Evolutionary conservation across 2,797 vertebrate genomes (phyloP).

Genomic region (Crypturellus tataupa): DNA sequence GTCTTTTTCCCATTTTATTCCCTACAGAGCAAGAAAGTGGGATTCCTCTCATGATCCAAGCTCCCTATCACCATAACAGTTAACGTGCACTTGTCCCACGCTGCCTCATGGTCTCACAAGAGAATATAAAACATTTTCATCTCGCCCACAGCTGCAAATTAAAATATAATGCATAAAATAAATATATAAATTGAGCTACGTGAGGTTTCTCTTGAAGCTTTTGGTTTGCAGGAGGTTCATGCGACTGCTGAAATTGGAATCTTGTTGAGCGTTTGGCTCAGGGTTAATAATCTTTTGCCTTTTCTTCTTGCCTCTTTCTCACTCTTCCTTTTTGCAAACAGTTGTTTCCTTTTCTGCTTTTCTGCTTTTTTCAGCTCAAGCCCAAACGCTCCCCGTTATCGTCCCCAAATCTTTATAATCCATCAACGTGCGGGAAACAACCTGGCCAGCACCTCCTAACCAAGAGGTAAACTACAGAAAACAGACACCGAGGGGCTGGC

Average conservation of each 20-base stretch:
- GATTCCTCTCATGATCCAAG: not conserved
- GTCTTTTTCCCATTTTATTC: not conserved
- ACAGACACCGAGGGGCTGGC: not conserved
- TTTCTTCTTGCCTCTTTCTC: not conserved
- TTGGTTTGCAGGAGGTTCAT: not conserved
- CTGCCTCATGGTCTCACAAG: fast-evolving
- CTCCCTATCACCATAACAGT: fast-evolving
- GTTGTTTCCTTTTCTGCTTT: not conserved
- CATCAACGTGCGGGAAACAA: not conserved
- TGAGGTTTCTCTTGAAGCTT: not conserved
- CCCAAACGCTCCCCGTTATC: not conserved
- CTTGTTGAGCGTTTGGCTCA: not conserved
- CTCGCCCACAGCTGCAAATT: not conserved
- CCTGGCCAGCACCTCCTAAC: not conserved
- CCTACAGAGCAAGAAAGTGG: not conserved
- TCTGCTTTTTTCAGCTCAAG: not conserved
- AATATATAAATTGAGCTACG: fast-evolving
- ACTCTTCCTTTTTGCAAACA: not conserved
- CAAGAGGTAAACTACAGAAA: not conserved
- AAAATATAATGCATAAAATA: not conserved
- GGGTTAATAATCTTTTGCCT: fast-evolving
- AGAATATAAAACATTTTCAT: fast-evolving
- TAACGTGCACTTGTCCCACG: not conserved
- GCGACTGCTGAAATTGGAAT: not conserved
- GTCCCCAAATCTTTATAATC: not conserved